Conservation (phyloP, 2,888 invertebrate genomes). For the Aethes cnicana region DNA sequence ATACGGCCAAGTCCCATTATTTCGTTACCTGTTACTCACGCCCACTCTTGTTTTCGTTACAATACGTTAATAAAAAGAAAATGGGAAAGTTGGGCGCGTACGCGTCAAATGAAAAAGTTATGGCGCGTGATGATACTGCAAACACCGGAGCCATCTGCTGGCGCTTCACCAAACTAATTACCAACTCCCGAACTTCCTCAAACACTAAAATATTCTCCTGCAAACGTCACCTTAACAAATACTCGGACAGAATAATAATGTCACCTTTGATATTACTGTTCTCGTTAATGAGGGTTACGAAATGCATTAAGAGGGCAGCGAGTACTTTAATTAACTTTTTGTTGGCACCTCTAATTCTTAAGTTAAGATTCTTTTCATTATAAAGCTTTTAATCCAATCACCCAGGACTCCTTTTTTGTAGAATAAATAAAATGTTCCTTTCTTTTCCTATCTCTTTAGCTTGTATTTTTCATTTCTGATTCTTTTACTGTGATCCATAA, state of each 20-base stretch:
- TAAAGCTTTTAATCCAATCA: too few species aligned
- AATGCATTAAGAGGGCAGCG: background rate
- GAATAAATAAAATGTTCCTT: too few species aligned
- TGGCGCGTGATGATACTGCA: conserved; percentile 79
- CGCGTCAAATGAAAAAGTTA: conserved; percentile 82
- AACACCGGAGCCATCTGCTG: conserved; percentile 71
- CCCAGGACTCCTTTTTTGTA: too few species aligned
- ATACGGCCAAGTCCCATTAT: conserved; percentile 9
- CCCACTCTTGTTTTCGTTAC: conserved; percentile 78
- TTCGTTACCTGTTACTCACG: conserved; percentile 31
- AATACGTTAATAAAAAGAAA: conserved; percentile 81
- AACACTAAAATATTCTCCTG: conserved; percentile 80
- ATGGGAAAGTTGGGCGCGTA: conserved; percentile 76
- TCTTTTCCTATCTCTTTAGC: background rate
- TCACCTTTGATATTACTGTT: conserved; percentile 24
- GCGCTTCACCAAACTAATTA: conserved; percentile 74
- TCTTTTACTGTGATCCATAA: too few species aligned
- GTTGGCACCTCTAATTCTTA: too few species aligned
- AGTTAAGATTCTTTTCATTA: too few species aligned
- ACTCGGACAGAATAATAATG: conserved; percentile 65
- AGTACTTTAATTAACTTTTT: conserved; percentile 8
- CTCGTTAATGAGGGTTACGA: conserved; percentile 9
- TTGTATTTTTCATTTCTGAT: background rate
- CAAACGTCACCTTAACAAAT: conserved; percentile 72
- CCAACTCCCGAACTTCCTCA: conserved; percentile 75